A percentile compares a stretch with the other conserved stretches of the same genome.
Conservation (phyloP, 2,888 invertebrate species). For the Drosophila borealis region DNA sequence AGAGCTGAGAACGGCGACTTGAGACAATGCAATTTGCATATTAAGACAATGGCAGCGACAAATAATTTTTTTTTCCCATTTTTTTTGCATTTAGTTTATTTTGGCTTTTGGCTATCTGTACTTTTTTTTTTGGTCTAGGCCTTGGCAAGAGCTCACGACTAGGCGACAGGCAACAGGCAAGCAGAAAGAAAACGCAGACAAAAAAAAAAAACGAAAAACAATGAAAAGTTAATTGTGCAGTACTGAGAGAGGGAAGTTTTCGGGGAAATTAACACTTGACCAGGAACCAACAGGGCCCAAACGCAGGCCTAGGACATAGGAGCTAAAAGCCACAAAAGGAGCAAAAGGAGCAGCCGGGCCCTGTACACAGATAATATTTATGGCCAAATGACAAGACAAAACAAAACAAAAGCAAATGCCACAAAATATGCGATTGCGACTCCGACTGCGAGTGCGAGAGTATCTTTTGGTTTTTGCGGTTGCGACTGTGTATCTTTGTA, state of each 20-base stretch:
- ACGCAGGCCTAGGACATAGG: constrained; percentile 4
- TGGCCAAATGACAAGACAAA: constrained; percentile 62
- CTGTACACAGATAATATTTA: constrained; percentile 67
- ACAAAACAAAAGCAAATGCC: constrained; percentile 61
- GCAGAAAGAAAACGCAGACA: constrained; percentile 2
- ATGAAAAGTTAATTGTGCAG: constrained; percentile 62
- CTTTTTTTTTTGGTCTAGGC: constrained; percentile 27
- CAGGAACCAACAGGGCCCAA: constrained; percentile 25
- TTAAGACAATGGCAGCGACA: constrained; percentile 71
- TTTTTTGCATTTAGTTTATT: constrained; percentile 40
- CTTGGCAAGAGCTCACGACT: constrained; percentile 39
- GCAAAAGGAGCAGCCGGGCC: constrained; percentile 36
- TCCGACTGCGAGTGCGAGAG: constrained; percentile 24
- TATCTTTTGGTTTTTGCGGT: constrained; percentile 68
- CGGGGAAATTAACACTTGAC: constrained; percentile 72
- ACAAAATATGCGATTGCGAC: constrained; percentile 68
- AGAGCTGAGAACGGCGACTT: constrained; percentile 2
- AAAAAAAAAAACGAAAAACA: constrained; percentile 5
- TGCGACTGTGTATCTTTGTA: constrained; percentile 57
- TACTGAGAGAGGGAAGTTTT: constrained; percentile 37
- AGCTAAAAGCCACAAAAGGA: constrained; percentile 31
- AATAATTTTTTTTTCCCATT: constrained; percentile 23
- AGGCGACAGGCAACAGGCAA: constrained; percentile 18
- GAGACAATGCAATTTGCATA: constrained; percentile 76
- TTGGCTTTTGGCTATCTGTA: constrained; percentile 27